These are phyloP conservation scores for Aphelinus atriplicis DNA, from an alignment of 1,140 invertebrate genomes.

Conservation along the genomic window DNA sequence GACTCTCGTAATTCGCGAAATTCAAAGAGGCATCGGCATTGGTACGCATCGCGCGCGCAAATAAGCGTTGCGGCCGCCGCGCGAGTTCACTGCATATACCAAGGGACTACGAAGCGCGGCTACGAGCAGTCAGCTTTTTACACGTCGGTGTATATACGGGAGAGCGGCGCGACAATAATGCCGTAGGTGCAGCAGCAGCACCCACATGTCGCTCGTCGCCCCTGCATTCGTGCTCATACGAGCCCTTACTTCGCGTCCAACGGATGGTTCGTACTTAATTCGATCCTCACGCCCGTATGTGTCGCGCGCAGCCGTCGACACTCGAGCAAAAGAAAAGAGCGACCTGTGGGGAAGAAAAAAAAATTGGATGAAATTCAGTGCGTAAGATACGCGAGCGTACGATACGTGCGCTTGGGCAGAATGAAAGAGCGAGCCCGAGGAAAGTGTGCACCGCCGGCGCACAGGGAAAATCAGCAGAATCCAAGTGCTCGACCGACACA, in stretches of 20 bases:
- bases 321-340: background rate
- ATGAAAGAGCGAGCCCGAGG: no score
- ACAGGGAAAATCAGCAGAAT: no score
- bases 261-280: background rate
- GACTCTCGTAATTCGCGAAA: constrained; percentile 10
- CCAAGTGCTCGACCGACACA: no score
- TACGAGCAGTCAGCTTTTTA: background rate
- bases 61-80: no score
- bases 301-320: background rate
- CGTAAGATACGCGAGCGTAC: background rate
- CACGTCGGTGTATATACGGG: no score
- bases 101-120: no score
- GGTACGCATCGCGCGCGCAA: background rate
- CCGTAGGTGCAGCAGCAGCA: background rate
- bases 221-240: no score
- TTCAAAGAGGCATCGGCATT: constrained; percentile 15
- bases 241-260: background rate
- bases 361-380: background rate
- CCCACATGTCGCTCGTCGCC: background rate
- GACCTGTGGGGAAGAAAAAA: background rate
- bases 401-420: background rate
- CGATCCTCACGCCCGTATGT: constrained; percentile 6
- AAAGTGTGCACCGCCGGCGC: no score
- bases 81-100: no score
- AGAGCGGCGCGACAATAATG: background rate